These are phyloP conservation scores for Macrobrachium rosenbergii DNA, from an alignment of 1,140 invertebrate genomes.

Conservation along the genomic window DNA sequence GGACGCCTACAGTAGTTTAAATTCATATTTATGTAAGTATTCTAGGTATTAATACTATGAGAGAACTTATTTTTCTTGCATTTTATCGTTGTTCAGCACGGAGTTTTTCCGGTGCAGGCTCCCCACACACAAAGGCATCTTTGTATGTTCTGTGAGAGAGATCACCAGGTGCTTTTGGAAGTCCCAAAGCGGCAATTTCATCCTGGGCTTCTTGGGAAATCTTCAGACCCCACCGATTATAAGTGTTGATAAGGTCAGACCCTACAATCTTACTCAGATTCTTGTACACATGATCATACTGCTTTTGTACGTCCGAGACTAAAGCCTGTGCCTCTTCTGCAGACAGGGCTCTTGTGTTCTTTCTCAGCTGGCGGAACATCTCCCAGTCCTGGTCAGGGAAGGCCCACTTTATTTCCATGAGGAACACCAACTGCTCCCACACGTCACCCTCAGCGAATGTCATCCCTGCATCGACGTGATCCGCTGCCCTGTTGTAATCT, in stretches of 20 bases:
- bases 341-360: neutral
- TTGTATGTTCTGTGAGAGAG: neutral
- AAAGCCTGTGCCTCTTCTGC: neutral
- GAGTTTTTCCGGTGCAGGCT: too few species aligned
- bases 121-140: too few species aligned
- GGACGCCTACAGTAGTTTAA: too few species aligned
- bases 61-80: too few species aligned
- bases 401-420: slow-evolving; percentile 42
- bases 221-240: slow-evolving; percentile 26
- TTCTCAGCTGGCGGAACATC: slow-evolving; percentile 22
- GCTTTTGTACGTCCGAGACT: neutral
- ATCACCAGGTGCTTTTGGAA: slow-evolving; percentile 8
- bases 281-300: slow-evolving; percentile 38
- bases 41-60: too few species aligned
- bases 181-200: neutral
- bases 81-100: too few species aligned
- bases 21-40: too few species aligned
- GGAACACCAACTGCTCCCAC: slow-evolving; percentile 39
- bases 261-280: slow-evolving; percentile 20
- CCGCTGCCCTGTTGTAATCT: slow-evolving; percentile 5
- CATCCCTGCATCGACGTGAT: slow-evolving; percentile 24
- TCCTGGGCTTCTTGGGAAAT: slow-evolving; percentile 2
- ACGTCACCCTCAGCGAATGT: slow-evolving; percentile 12
- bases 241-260: slow-evolving; percentile 13
- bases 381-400: slow-evolving; percentile 35